Percentiles rank a stretch among this genome's conserved stretches.
Evolutionary conservation across 2,113 vertebrate species (phyloP).

Genomic region (Martes martes): DNA sequence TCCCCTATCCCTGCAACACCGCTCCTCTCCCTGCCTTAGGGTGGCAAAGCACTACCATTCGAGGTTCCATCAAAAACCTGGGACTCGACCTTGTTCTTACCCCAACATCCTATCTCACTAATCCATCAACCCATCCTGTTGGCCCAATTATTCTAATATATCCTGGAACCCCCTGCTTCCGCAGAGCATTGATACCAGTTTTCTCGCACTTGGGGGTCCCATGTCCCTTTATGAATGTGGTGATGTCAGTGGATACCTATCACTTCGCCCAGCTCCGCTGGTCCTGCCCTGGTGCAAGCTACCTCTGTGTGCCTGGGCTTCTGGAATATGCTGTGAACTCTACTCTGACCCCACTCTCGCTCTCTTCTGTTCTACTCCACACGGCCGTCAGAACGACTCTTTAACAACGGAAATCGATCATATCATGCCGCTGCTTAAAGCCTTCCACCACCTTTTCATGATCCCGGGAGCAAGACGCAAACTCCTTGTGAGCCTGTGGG

Average conservation of each 20-base stretch:
- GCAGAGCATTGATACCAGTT: neutral
- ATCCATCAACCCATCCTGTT: neutral
- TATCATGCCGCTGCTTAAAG: neutral
- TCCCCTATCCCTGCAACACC: neutral
- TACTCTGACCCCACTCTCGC: neutral
- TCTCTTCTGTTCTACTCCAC: neutral
- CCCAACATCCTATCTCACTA: neutral
- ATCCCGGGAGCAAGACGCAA: neutral
- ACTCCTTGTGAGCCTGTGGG: neutral
- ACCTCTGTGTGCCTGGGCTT: neutral
- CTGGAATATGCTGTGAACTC: neutral
- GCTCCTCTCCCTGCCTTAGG: no score
- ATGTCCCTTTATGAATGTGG: neutral
- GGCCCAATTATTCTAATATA: neutral
- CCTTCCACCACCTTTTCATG: neutral
- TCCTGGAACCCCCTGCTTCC: neutral
- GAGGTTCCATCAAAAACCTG: rapidly evolving
- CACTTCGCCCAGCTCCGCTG: neutral
- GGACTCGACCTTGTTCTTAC: neutral
- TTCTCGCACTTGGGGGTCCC: neutral
- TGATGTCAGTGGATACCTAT: neutral
- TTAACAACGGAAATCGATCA: neutral
- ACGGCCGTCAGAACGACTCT: neutral
- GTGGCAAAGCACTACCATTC: neutral
- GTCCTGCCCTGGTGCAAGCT: neutral